Evolutionary conservation across 2,797 vertebrate genomes (phyloP).

Genomic region (Thalassophryne amazonica): DNA sequence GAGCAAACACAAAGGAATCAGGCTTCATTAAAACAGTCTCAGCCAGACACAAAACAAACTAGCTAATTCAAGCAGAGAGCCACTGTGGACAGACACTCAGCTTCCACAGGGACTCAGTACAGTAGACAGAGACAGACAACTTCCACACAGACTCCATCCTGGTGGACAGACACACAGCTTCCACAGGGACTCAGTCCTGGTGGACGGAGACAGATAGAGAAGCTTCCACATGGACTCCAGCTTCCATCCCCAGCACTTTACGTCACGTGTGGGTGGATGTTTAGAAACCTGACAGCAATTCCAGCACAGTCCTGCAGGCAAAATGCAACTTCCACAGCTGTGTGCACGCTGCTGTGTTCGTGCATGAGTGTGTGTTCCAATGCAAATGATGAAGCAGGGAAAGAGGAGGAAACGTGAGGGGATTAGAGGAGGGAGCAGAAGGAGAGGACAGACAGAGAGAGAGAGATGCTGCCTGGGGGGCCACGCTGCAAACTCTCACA

Average conservation of each 20-base stretch:
- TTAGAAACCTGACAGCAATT: constrained; percentile 65
- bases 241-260: too few species aligned
- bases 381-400: constrained; percentile 30
- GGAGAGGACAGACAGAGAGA: constrained; percentile 48
- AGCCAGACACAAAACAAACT: constrained; percentile 83
- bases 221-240: constrained; percentile 33
- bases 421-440: not conserved
- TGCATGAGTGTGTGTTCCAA: constrained; percentile 11
- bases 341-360: constrained; percentile 5
- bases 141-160: too few species aligned
- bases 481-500: constrained; percentile 47
- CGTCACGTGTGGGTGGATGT: constrained; percentile 49
- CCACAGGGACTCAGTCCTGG: constrained; percentile 16
- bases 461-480: constrained; percentile 64
- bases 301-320: constrained; percentile 46
- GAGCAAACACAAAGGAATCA: constrained; percentile 89
- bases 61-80: too few species aligned
- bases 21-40: constrained; percentile 93
- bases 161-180: constrained; percentile 16
- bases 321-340: constrained; percentile 52
- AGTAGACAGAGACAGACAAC: too few species aligned
- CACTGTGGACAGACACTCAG: constrained; percentile 10
- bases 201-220: constrained; percentile 12
- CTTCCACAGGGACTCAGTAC: constrained; percentile 29
- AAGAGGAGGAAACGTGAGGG: constrained; percentile 25